Evolutionary conservation across 1,140 invertebrate genomes (phyloP).

Genomic region (Brachionus rubens): DNA sequence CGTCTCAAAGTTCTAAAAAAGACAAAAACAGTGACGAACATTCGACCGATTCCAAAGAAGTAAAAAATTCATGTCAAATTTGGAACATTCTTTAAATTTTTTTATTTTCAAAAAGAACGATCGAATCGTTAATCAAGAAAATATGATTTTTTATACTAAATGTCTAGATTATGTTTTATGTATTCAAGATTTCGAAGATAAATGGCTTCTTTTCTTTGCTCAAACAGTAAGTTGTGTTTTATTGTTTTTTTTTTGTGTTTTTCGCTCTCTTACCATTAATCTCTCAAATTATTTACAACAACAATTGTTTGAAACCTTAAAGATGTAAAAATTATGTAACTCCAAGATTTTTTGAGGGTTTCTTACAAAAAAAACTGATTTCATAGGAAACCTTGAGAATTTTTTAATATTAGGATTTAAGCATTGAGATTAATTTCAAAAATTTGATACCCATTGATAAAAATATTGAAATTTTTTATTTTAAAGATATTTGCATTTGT

Average conservation of each 20-base stretch:
- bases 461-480: no score
- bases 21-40: slow-evolving; percentile 14
- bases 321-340: no score
- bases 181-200: slow-evolving; percentile 24
- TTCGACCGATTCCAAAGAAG: slow-evolving; percentile 26
- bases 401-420: no score
- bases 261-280: no score
- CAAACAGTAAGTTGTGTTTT: slow-evolving; percentile 5
- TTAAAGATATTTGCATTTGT: slow-evolving; percentile 29
- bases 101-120: background rate
- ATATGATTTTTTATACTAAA: background rate
- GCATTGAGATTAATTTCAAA: no score
- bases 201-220: slow-evolving; percentile 38
- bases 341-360: no score
- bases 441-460: no score
- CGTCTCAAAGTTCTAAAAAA: slow-evolving; percentile 21
- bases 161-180: slow-evolving; percentile 43
- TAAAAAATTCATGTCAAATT: background rate
- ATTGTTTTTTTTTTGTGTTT: background rate
- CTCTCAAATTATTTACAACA: no score
- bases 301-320: no score
- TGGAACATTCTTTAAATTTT: no score
- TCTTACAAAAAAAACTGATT: no score
- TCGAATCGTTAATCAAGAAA: background rate
- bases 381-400: no score